Conservation (phyloP, 2,113 vertebrate genomes). For the Carollia perspicillata region DNA sequence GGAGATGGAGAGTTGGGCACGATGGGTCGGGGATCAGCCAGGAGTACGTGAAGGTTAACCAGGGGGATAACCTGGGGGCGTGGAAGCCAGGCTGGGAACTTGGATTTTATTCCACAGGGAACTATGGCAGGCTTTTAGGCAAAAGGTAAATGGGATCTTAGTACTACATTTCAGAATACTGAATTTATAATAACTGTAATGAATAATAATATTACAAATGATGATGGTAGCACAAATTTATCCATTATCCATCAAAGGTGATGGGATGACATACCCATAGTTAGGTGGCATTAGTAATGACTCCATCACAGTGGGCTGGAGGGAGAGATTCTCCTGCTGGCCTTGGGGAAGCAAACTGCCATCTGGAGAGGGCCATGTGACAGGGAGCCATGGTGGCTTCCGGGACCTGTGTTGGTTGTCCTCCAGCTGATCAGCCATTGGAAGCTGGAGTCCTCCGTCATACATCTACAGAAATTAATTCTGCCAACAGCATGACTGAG, state of each 20-base stretch:
- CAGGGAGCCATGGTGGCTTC: neutral
- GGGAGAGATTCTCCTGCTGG: neutral
- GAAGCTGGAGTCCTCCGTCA: neutral
- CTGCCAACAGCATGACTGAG: neutral
- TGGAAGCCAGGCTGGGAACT: neutral
- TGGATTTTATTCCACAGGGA: neutral
- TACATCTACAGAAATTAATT: neutral
- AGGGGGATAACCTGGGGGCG: neutral
- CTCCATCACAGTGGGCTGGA: neutral
- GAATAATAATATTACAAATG: neutral
- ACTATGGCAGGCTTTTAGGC: neutral
- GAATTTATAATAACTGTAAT: neutral
- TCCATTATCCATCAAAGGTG: neutral
- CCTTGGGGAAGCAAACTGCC: neutral
- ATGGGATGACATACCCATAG: neutral
- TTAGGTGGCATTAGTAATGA: neutral
- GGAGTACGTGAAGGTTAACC: neutral
- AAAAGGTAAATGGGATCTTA: neutral
- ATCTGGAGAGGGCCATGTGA: neutral
- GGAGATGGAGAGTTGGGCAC: neutral
- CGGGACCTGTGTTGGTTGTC: neutral
- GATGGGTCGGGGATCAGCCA: neutral
- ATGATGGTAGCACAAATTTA: neutral
- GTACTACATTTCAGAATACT: neutral
- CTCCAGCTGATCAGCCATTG: neutral